A percentile compares a stretch with the other conserved stretches of the same genome.
These are phyloP conservation scores for Meiosimyza decipiens DNA, from an alignment of 2,888 invertebrate species.

Conservation along the genomic window DNA sequence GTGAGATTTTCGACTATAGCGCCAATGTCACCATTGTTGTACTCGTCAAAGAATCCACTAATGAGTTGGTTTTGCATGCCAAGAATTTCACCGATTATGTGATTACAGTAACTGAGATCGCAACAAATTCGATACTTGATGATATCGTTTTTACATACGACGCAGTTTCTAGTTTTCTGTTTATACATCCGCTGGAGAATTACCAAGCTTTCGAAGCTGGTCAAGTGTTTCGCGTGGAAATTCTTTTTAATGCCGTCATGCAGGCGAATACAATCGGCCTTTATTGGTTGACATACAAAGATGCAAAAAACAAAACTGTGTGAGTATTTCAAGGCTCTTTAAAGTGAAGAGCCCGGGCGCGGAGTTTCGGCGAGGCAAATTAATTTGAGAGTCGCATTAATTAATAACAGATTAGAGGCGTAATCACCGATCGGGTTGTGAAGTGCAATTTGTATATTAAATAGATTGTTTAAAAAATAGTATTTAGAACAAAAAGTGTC, in stretches of 20 bases:
- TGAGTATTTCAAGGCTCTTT: conserved; percentile 49
- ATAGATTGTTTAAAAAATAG: too few relatives aligned
- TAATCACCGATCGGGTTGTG: too few relatives aligned
- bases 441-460: too few relatives aligned
- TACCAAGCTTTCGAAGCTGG: conserved; percentile 57
- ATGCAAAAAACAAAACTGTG: conserved; percentile 61
- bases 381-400: too few relatives aligned
- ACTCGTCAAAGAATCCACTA: conserved; percentile 52
- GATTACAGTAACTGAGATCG: conserved; percentile 53
- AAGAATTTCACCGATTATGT: conserved; percentile 53
- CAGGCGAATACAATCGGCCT: conserved; percentile 74
- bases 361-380: not conserved
- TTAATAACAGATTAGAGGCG: too few relatives aligned
- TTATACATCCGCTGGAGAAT: conserved; percentile 55
- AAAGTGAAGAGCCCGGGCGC: not conserved
- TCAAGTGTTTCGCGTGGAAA: conserved; percentile 61
- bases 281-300: conserved; percentile 71
- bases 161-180: conserved; percentile 49
- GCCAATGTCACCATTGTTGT: conserved; percentile 62
- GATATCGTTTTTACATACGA: conserved; percentile 54
- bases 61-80: conserved; percentile 61
- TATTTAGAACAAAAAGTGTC: too few relatives aligned
- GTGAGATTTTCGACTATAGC: conserved; percentile 50
- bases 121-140: conserved; percentile 47
- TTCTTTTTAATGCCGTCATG: conserved; percentile 71